Base-by-base conservation (phyloP, 2,888 invertebrate species). In the Acheta domesticus region DNA sequence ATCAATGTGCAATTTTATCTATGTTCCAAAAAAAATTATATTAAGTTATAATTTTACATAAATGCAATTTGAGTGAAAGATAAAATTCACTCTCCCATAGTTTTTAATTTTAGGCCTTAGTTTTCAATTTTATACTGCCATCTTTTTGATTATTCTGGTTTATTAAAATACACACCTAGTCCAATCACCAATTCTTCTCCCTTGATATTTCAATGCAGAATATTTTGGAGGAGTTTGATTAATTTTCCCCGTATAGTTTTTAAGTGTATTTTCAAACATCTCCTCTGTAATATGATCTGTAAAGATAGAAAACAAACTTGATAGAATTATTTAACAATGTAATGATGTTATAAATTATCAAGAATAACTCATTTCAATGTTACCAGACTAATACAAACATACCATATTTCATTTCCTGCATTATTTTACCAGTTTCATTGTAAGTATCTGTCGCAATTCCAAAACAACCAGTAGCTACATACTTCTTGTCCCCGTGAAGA, bases 401-500 rank as follows among this genome's bases (percentile, higher is more conserved):
- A 85, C 85, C 83, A 79, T 83, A 85, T 8, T 83, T 82, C 12
- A 82, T 79, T 82, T 84, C 82, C 75, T 83, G 80, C 4, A 80
- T 83, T 11, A 84, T 81, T 49, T 82, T 77, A 48, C 85, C 85
- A 23, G 82, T 82, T 76, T 84, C 84, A 80, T 85, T 85, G 79
- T 83, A 83, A 2, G 85, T 84, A 75, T 83, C 83, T 3, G 84
- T 84, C n/a, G 81, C 82, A 74, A 79, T 81, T n/a, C 83, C 85
- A 49, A 85, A 81, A 62, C 83, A 81, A 2, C 84, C 85, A 74
- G 82, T 83, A 1, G 83, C 84, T 23, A 81, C 81, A 49, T 85
- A 85, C 76, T 82, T 83, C 79, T 85, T 85, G 23, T 80, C 79
- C 50, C 84, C 84, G 62, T 83, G 82, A 4, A 85, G 81, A 75